Percentiles rank a stretch among this genome's conserved stretches.
Evolutionary conservation across 2,113 vertebrate genomes (phyloP).

Genomic region (Crotalus tigris): DNA sequence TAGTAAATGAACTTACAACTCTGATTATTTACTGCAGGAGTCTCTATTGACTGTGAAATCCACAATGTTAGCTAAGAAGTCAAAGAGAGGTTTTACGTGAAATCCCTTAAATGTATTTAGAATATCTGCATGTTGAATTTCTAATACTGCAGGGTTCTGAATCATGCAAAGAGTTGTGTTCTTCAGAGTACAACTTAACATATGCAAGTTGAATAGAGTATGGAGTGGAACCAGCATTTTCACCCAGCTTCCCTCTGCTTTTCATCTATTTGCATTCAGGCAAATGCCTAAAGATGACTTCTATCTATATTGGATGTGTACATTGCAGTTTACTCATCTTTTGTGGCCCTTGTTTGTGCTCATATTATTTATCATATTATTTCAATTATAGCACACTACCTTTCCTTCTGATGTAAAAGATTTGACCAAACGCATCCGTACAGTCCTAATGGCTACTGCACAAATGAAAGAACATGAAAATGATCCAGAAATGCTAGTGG

Average conservation of each 20-base stretch:
- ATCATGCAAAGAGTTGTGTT: background rate
- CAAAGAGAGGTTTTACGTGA: background rate
- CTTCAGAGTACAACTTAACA: background rate
- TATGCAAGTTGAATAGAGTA: background rate
- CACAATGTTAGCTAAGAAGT: background rate
- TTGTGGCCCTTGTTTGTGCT: background rate
- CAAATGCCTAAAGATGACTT: background rate
- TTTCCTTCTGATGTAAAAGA: slow-evolving; percentile 97
- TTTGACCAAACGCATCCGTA: slow-evolving; percentile 95
- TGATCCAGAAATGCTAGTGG: slow-evolving; percentile 97
- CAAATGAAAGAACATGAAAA: slow-evolving; percentile 99
- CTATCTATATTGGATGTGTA: background rate
- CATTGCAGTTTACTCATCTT: background rate
- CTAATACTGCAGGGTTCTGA: background rate
- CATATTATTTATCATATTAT: background rate
- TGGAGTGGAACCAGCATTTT: background rate
- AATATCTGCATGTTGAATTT: background rate
- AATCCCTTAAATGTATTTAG: background rate
- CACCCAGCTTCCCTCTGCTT: background rate
- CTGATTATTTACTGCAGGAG: background rate
- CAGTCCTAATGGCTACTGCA: slow-evolving; percentile 95
- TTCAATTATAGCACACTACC: slow-evolving; percentile 81
- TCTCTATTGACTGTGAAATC: background rate
- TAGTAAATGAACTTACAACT: background rate
- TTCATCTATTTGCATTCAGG: background rate